phyloP scores from a whole-genome alignment of 1,140 invertebrate species.

The Penaeus indicus region DNA sequence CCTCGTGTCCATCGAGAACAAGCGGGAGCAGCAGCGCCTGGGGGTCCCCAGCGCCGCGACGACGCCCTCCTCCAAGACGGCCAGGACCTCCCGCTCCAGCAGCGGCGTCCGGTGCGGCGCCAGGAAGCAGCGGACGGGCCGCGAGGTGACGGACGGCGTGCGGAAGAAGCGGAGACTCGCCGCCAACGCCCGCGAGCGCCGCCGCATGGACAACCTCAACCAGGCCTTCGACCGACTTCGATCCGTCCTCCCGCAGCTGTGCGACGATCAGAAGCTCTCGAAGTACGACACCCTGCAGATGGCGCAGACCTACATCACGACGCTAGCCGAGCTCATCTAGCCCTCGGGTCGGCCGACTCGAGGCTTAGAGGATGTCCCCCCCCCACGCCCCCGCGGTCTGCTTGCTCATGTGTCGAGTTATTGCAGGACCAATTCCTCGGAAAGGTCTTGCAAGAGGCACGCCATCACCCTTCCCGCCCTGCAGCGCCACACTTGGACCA shows the following conservation, averaged over 20 bases:
- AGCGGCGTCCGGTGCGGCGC: conserved; percentile 16
- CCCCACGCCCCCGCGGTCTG: too few relatives aligned
- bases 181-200: conserved; percentile 91
- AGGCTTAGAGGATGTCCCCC: not conserved
- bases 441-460: too few relatives aligned
- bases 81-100: not conserved
- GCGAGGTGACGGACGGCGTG: conserved; percentile 71
- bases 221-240: conserved; percentile 92
- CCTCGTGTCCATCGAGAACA: conserved; percentile 38
- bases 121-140: conserved; percentile 29
- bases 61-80: not conserved
- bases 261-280: conserved; percentile 91
- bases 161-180: conserved; percentile 87
- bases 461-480: too few relatives aligned
- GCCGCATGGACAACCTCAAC: conserved; percentile 95
- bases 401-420: too few relatives aligned
- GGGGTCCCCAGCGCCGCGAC: not conserved
- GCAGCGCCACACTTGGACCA: too few relatives aligned
- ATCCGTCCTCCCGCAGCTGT: conserved; percentile 89
- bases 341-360: not conserved
- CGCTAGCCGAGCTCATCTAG: conserved; percentile 84
- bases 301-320: conserved; percentile 95
- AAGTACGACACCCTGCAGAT: conserved; percentile 98
- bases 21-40: conserved; percentile 12
- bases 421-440: too few relatives aligned